Percentiles rank a stretch among this genome's conserved stretches.
Conservation (phyloP, 2,888 invertebrate genomes). For the Tachina lurida region DNA sequence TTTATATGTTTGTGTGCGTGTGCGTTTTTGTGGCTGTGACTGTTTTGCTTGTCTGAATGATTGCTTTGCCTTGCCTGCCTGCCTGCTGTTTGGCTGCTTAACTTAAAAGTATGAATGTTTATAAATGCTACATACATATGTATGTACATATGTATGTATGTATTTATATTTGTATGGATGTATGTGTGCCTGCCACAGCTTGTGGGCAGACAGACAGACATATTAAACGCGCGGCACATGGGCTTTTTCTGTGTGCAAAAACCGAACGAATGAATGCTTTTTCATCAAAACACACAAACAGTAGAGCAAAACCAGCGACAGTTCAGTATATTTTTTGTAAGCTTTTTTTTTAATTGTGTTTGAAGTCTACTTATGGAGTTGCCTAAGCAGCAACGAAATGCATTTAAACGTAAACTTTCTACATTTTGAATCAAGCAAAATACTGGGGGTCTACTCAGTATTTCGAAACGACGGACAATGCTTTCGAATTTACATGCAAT, state of each 20-base stretch:
- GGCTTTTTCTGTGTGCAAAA: slow-evolving; percentile 68
- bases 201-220: slow-evolving; percentile 70
- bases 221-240: slow-evolving; percentile 69
- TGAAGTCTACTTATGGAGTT: no score
- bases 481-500: no score
- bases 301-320: neutral
- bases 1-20: slow-evolving; percentile 20
- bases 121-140: neutral
- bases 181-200: slow-evolving; percentile 66
- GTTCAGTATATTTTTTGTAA: no score
- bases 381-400: no score
- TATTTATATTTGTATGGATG: slow-evolving; percentile 31
- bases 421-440: neutral
- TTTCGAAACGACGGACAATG: no score
- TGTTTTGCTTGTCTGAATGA: slow-evolving; percentile 45
- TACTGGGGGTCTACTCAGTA: neutral
- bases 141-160: neutral
- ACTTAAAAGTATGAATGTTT: slow-evolving; percentile 31
- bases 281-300: slow-evolving; percentile 45
- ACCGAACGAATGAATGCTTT: slow-evolving; percentile 64
- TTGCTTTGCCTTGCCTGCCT: slow-evolving; percentile 59
- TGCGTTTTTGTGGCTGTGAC: slow-evolving; percentile 40
- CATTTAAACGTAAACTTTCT: no score
- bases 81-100: slow-evolving; percentile 57
- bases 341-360: neutral